Conservation (phyloP, 1,140 invertebrate species). For the Hylaeus anthracinus region DNA sequence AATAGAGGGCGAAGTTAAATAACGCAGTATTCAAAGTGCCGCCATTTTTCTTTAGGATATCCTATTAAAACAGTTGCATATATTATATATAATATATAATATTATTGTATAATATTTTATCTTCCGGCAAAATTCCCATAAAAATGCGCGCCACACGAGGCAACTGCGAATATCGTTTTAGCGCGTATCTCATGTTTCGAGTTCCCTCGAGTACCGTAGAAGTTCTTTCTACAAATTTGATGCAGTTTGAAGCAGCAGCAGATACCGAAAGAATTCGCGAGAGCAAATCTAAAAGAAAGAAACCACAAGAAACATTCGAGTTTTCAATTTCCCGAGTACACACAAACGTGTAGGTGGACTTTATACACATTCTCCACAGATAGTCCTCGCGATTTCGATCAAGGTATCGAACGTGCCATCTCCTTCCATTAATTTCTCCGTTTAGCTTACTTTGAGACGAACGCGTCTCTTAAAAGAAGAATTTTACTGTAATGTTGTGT, state of each 20-base stretch:
- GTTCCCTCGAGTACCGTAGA: background rate
- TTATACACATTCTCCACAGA: too few relatives aligned
- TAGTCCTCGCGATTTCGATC: background rate
- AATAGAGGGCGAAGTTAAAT: background rate
- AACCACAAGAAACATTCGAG: slow-evolving; percentile 7
- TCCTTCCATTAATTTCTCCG: background rate
- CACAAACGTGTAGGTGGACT: background rate
- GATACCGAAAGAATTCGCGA: slow-evolving; percentile 10
- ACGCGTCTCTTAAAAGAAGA: background rate
- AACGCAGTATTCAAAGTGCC: too few relatives aligned
- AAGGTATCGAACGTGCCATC: background rate
- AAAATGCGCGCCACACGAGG: slow-evolving; percentile 1
- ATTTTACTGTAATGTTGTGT: background rate
- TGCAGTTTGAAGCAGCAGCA: slow-evolving; percentile 19
- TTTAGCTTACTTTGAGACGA: background rate
- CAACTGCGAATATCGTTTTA: slow-evolving; percentile 14
- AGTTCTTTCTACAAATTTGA: slow-evolving; percentile 21
- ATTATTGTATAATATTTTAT: background rate
- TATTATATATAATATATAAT: too few relatives aligned
- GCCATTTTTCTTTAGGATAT: too few relatives aligned
- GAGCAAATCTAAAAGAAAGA: background rate
- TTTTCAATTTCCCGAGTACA: slow-evolving; percentile 17
- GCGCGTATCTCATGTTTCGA: slow-evolving; percentile 22
- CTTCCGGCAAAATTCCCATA: background rate
- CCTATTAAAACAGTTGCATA: too few relatives aligned